A percentile compares a stretch with the other conserved stretches of the same genome.
Conservation (phyloP, 2,888 invertebrate species). For the Geophilus truncorum region DNA sequence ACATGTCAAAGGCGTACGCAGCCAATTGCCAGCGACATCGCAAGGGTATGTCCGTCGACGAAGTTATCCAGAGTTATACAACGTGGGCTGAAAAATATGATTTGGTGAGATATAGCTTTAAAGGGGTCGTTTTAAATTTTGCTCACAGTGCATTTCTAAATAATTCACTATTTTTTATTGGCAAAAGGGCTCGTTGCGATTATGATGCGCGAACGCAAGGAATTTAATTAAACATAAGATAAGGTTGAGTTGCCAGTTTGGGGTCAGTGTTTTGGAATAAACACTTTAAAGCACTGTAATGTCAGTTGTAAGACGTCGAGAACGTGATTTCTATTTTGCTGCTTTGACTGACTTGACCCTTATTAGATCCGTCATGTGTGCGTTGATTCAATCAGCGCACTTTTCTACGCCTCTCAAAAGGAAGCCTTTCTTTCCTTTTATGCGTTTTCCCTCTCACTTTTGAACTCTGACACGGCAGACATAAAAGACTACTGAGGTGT, state of each 20-base stretch:
- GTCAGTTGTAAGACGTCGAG: too few species aligned
- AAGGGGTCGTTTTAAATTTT: neutral
- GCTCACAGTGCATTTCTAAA: neutral
- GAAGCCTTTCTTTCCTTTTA: neutral
- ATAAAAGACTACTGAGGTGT: neutral
- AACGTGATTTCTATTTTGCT: too few species aligned
- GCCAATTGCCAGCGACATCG: slow-evolving; percentile 42
- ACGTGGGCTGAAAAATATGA: slow-evolving; percentile 46
- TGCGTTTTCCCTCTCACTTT: neutral
- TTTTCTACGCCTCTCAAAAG: neutral
- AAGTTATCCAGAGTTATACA: slow-evolving; percentile 45
- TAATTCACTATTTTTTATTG: neutral
- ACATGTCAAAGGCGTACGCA: slow-evolving; percentile 37
- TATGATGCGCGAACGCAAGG: neutral
- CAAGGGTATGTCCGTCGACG: slow-evolving; percentile 43
- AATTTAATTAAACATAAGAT: neutral
- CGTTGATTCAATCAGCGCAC: neutral
- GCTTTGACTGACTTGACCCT: neutral
- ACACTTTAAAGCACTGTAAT: too few species aligned
- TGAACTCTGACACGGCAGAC: neutral
- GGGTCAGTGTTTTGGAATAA: too few species aligned
- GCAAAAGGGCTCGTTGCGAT: neutral
- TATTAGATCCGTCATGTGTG: neutral
- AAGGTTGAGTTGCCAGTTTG: neutral
- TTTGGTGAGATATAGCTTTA: slow-evolving; percentile 38